These are phyloP conservation scores for Sylvietta virens DNA, from an alignment of 2,113 vertebrate species.

Conservation along the genomic window DNA sequence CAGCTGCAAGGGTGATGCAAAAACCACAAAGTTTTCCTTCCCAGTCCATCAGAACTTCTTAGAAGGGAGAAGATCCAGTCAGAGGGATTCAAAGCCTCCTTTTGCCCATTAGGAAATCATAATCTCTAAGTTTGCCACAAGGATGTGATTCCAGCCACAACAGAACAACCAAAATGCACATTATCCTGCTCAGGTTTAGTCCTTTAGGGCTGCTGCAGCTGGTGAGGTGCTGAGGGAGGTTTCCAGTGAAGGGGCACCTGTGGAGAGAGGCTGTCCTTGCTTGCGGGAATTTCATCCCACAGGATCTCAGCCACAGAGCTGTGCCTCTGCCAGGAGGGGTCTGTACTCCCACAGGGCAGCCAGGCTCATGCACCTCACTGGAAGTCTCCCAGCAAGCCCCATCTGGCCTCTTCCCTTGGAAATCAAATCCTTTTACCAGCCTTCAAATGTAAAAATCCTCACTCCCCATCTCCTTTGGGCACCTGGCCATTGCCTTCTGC, in stretches of 20 bases:
- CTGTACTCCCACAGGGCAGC: background rate
- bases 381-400: background rate
- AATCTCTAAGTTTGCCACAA: rapidly evolving
- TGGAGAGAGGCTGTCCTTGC: rapidly evolving
- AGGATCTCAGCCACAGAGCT: background rate
- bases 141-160: background rate
- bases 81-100: background rate
- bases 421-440: background rate
- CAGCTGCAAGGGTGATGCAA: background rate
- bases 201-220: background rate
- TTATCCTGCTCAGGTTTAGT: background rate
- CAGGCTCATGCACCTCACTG: background rate
- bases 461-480: rapidly evolving
- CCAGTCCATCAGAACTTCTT: background rate
- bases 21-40: background rate
- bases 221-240: background rate
- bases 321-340: background rate
- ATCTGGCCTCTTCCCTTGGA: background rate
- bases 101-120: rapidly evolving
- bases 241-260: background rate
- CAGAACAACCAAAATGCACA: background rate
- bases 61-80: background rate
- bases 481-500: background rate
- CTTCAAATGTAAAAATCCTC: rapidly evolving
- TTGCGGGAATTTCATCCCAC: background rate